phyloP scores from a whole-genome alignment of 2,888 invertebrate species.

The Ischnura elegans region DNA sequence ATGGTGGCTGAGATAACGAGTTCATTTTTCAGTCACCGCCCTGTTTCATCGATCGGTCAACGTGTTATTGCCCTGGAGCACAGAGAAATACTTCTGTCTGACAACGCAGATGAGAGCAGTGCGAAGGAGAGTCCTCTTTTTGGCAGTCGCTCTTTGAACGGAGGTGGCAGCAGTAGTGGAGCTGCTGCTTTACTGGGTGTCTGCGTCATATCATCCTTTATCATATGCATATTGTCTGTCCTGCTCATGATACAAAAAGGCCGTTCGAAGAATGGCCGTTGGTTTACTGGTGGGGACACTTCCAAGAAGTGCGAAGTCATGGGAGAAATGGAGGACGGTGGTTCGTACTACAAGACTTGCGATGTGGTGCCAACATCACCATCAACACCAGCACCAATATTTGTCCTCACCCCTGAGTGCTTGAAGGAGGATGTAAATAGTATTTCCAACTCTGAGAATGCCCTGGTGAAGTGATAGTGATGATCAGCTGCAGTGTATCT shows the following conservation, averaged over 20 bases:
- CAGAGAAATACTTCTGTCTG: slow-evolving; percentile 81
- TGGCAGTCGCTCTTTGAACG: not conserved
- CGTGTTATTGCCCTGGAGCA: slow-evolving; percentile 82
- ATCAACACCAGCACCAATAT: slow-evolving; percentile 39
- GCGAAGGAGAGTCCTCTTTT: slow-evolving; percentile 34
- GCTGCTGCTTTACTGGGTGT: slow-evolving; percentile 88
- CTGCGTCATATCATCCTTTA: slow-evolving; percentile 88
- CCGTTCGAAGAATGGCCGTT: slow-evolving; percentile 8
- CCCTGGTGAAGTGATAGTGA: not conserved
- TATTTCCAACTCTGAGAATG: not conserved
- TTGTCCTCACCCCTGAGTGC: slow-evolving; percentile 19
- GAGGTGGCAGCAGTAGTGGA: slow-evolving; percentile 81
- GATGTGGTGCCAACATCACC: slow-evolving; percentile 42
- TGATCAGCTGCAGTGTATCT: not conserved
- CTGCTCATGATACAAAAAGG: slow-evolving; percentile 81
- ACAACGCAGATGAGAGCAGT: not conserved
- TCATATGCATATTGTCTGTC: slow-evolving; percentile 88
- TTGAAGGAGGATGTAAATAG: not conserved
- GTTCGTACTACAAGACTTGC: slow-evolving; percentile 52
- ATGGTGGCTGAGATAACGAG: slow-evolving; percentile 83
- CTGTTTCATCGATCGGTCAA: slow-evolving; percentile 76
- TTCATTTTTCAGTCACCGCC: slow-evolving; percentile 82
- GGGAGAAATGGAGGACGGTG: slow-evolving; percentile 46
- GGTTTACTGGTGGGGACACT: not conserved
- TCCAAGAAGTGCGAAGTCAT: slow-evolving; percentile 35